Percentiles rank a stretch among this genome's conserved stretches.
Conservation (phyloP, 2,797 vertebrate genomes). For the Tauraco hartlaubi region DNA sequence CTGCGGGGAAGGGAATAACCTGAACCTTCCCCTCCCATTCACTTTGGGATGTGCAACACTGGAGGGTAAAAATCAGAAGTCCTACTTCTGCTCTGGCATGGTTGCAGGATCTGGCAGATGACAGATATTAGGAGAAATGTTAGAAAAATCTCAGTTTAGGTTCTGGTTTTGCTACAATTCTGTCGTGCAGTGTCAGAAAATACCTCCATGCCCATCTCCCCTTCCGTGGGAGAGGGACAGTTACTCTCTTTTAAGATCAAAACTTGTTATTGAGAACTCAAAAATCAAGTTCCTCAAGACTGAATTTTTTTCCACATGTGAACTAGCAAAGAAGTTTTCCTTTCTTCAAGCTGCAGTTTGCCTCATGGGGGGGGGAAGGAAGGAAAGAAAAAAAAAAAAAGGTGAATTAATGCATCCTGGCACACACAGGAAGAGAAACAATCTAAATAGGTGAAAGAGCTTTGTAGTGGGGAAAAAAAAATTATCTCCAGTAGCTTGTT, state of each 20-base stretch:
- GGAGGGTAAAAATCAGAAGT: background rate
- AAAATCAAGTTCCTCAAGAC: background rate
- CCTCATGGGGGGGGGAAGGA: background rate
- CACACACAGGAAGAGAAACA: background rate
- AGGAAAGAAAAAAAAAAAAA: too few species aligned
- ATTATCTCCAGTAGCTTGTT: conserved; percentile 23
- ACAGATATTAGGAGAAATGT: background rate
- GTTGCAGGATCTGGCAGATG: background rate
- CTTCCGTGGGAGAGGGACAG: background rate
- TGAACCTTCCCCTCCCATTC: too few species aligned
- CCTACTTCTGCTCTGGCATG: background rate
- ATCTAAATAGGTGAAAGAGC: conserved; percentile 41
- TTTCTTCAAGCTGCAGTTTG: background rate
- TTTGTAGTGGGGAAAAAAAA: background rate
- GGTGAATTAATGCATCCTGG: background rate
- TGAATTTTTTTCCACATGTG: accelerated
- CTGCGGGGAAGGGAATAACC: background rate
- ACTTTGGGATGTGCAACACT: background rate
- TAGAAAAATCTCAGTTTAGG: background rate
- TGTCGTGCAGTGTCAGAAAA: background rate
- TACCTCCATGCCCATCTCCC: accelerated
- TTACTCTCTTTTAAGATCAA: background rate
- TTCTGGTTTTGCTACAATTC: background rate
- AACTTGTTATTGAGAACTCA: background rate
- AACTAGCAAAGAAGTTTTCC: background rate